Conservation (phyloP, 2,113 vertebrate genomes). For the Corvus moneduloides region DNA sequence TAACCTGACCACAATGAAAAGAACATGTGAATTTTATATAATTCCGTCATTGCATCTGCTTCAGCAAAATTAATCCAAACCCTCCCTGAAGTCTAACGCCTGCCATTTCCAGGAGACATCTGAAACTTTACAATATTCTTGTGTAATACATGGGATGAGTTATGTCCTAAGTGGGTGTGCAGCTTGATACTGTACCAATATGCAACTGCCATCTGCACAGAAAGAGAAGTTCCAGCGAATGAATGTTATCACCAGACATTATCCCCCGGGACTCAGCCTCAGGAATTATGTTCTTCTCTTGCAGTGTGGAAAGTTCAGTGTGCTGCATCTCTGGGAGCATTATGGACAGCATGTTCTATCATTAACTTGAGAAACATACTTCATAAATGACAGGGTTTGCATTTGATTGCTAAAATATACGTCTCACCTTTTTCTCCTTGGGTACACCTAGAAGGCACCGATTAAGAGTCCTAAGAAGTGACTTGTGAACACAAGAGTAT, state of each 20-base stretch:
- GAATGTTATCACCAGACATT: slow-evolving; percentile 50
- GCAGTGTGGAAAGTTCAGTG: background rate
- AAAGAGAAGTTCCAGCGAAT: slow-evolving; percentile 26
- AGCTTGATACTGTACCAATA: background rate
- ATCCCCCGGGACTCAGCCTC: background rate
- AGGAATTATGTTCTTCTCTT: slow-evolving; percentile 21
- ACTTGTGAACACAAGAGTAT: background rate
- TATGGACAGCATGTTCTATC: background rate
- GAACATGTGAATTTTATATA: background rate
- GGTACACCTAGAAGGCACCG: background rate
- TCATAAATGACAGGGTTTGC: background rate
- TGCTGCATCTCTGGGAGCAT: background rate
- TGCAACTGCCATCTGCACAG: slow-evolving; percentile 26
- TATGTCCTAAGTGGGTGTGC: background rate
- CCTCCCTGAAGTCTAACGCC: background rate
- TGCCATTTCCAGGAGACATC: background rate
- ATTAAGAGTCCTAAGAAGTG: background rate
- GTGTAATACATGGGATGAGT: background rate
- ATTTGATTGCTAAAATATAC: background rate
- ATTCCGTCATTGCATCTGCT: background rate
- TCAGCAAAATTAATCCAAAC: background rate
- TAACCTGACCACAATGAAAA: background rate
- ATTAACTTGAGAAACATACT: background rate
- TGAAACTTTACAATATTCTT: slow-evolving; percentile 8
- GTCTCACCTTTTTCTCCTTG: background rate